Conservation (phyloP, 1,140 invertebrate species). For the Hylaeus volcanicus region DNA sequence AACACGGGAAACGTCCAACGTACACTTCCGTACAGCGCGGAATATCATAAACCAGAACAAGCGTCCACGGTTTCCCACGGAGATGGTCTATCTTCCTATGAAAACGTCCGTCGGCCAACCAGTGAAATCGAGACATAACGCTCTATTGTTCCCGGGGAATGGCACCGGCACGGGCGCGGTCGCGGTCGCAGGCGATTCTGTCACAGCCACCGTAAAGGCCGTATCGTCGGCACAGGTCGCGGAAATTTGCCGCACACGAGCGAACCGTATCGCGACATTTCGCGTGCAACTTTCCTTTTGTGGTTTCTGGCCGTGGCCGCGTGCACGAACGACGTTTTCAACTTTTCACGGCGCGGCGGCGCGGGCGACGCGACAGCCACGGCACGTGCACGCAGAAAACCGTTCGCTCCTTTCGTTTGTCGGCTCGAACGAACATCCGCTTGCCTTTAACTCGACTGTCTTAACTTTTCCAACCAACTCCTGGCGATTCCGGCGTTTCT, state of each 20-base stretch:
- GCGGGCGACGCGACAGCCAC: too few relatives aligned
- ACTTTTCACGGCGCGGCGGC: neutral
- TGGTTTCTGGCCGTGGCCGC: neutral
- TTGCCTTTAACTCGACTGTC: neutral
- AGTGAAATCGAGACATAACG: neutral
- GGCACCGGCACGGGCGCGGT: neutral
- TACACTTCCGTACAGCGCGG: neutral
- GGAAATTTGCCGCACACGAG: neutral
- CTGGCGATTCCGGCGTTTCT: neutral
- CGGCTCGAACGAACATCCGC: too few relatives aligned
- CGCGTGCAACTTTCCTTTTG: conserved; percentile 14
- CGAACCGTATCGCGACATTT: neutral
- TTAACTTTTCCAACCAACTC: neutral
- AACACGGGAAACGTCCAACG: too few relatives aligned
- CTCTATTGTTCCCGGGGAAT: neutral
- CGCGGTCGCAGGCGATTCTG: too few relatives aligned
- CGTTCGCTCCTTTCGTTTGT: neutral
- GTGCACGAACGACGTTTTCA: neutral
- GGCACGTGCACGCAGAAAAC: neutral
- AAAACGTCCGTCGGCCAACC: neutral
- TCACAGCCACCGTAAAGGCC: neutral
- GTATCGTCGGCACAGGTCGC: neutral
- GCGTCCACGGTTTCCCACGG: neutral
- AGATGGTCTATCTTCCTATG: neutral
- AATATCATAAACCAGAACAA: neutral